Base-by-base conservation (phyloP, 2,113 vertebrate species). In the Hylia prasina region DNA sequence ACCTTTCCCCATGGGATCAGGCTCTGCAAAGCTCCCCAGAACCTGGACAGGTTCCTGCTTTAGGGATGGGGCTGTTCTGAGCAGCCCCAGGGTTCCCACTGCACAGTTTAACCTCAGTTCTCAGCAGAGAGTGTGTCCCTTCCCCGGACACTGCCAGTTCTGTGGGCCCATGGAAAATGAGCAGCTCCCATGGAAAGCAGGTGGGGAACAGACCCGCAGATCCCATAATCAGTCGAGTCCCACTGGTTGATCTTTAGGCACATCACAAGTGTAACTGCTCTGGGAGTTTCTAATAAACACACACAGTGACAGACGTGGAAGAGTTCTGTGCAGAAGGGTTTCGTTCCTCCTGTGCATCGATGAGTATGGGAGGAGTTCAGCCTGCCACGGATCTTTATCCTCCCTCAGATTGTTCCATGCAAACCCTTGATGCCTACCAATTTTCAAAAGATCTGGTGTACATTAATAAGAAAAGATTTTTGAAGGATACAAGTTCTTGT, bases 381-480 rank as follows among this genome's bases (percentile, higher is more conserved):
- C 7, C 51, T 64, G 48, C 7, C 21, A 22, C 1, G 3, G n/a
- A 31, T 51, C 61, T 56, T 61, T 21, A 35, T 30, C 35, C 35
- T 64, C 25, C 40, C 35, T 30, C 10, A 76, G 13, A 25, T 0
- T 65, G 37, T 14, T 60, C 4, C 13, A 28, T 35, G 73, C 47
- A 89, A 60, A 69, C 33, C 39, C 16, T 15, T 30, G 54, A 66
- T 72, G 23, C 6, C 23, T 31, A 48, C 44, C 18, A 47, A 42
- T 69, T 79, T 87, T 50, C 47, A 75, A 87, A 8, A 45, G 23
- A 57, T 45, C n/a, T 23, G 27, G 25, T 35, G 27, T 9, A 35
- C 31, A 56, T 40, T 80, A 30, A 77, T 81, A 76, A n/a, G 70
- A 94, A 93, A 97, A 92, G 56, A 82, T 88, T 96, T 93, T 69